phyloP scores from a whole-genome alignment of 2,888 invertebrate species.

The Euzetes globulus region DNA sequence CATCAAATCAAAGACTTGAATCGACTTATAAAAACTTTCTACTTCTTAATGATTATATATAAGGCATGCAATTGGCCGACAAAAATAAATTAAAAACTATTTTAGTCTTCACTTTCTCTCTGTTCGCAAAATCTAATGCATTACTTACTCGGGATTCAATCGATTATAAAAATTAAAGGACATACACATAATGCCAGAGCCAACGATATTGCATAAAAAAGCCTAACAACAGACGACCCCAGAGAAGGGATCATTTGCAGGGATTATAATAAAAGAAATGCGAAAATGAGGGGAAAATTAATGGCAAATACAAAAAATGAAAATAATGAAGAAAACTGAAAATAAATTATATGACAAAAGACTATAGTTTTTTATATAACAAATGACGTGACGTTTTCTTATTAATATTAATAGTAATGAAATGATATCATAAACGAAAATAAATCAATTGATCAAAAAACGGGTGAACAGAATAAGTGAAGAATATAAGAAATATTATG shows the following conservation, averaged over 20 bases:
- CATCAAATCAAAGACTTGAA: neutral
- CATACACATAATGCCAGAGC: neutral
- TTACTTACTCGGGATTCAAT: constrained; percentile 6
- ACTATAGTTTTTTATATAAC: neutral
- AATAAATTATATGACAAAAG: constrained; percentile 29
- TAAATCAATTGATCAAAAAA: constrained; percentile 27
- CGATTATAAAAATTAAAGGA: constrained; percentile 28
- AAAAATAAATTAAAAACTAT: constrained; percentile 22
- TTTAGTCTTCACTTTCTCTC: neutral
- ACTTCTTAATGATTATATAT: neutral
- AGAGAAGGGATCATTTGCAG: constrained; percentile 21
- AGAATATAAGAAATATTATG: neutral
- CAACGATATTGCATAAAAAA: neutral
- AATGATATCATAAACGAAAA: constrained; percentile 19
- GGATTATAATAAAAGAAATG: constrained; percentile 21
- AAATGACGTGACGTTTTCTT: constrained; percentile 23
- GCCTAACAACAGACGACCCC: neutral
- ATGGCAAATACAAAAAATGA: constrained; percentile 17
- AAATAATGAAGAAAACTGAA: constrained; percentile 9
- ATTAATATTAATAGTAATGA: constrained; percentile 28
- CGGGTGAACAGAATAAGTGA: neutral
- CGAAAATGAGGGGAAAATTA: constrained; percentile 26
- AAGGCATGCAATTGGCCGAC: neutral
- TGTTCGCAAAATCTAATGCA: neutral
- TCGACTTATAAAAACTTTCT: neutral